Conservation (phyloP, 2,113 vertebrate genomes). For the Anhinga rufa region DNA sequence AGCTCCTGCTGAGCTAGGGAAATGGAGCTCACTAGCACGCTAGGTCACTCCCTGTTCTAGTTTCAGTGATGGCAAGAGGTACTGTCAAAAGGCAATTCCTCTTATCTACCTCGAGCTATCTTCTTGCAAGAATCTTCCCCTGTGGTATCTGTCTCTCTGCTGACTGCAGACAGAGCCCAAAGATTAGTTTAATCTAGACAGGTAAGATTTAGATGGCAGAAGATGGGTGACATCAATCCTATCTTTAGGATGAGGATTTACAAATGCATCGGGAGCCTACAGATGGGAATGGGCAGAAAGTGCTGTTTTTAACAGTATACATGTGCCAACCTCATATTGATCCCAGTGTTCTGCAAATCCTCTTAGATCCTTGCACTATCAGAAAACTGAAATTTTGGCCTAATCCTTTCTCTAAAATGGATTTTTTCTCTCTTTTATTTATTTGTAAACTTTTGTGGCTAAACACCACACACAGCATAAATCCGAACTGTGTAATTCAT, state of each 20-base stretch:
- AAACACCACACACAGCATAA: not conserved
- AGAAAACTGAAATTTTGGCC: not conserved
- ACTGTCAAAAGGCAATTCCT: not conserved
- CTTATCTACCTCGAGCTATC: not conserved
- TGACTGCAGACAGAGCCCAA: not conserved
- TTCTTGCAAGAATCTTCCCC: not conserved
- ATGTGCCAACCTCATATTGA: fast-evolving
- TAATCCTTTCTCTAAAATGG: not conserved
- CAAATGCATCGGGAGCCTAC: not conserved
- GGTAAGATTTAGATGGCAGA: not conserved
- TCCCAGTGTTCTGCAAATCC: not conserved
- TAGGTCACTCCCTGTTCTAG: not conserved
- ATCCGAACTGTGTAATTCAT: not conserved
- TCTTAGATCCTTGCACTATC: not conserved
- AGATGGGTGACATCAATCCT: not conserved
- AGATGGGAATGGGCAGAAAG: not conserved
- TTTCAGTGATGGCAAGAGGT: not conserved
- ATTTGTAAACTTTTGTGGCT: not conserved
- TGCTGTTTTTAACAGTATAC: fast-evolving
- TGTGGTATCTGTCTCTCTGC: not conserved
- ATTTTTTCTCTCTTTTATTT: not conserved
- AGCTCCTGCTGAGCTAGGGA: not conserved
- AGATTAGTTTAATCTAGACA: not conserved
- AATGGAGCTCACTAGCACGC: not conserved
- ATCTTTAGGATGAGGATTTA: not conserved